Evolutionary conservation across 35 echinoderm and acorn worm genomes (phyloP), one percentile per base, ranked within the genome.

Genomic region (Hemicentrotus pulcherrimus): DNA sequence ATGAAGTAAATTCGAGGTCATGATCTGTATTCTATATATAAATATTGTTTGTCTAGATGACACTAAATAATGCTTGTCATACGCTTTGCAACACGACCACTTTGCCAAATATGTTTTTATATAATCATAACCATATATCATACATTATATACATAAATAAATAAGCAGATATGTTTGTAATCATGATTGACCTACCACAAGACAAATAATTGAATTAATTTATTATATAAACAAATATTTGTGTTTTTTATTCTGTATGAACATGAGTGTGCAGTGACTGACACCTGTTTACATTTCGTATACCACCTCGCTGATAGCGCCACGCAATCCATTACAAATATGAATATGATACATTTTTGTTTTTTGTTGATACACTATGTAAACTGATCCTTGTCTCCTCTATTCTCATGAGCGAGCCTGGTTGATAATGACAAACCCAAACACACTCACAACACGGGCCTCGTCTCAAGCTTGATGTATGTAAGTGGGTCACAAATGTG

Each of bases 401-500:
- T 47, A 45, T 90, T 90, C 88, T 90, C 88, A 90, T 33, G 88
- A 90, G 88, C 88, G 9, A 47, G 12, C 18, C 88, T 90, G 32
- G 12, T 90, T 45, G 32, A 90, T 90, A 90, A 90, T 90, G 88
- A 90, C 88, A 90, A 90, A 90, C 88, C 88, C 88, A 90, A 90
- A 90, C 88, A 90, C 88, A 47, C 88, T 45, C 88, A 90, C 33
- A 45, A 90, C 88, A 90, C 88, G 88, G 32, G 88, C 88, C 33
- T 47, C 88, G 46, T 90, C 88, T 33, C 46, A 90, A 41, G 88
- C 88, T 90, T 90, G 88, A 90, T 90, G 88, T 90, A 90, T 90
- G 88, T 90, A 90, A 90, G 31, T 90, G 46, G 88, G 88, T 90
- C 88, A 90, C 88, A 90, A 90, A 90, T 90, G 88, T 90, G 19